Conservation (phyloP, 2,888 invertebrate species). For the Cheilosia pagana region DNA sequence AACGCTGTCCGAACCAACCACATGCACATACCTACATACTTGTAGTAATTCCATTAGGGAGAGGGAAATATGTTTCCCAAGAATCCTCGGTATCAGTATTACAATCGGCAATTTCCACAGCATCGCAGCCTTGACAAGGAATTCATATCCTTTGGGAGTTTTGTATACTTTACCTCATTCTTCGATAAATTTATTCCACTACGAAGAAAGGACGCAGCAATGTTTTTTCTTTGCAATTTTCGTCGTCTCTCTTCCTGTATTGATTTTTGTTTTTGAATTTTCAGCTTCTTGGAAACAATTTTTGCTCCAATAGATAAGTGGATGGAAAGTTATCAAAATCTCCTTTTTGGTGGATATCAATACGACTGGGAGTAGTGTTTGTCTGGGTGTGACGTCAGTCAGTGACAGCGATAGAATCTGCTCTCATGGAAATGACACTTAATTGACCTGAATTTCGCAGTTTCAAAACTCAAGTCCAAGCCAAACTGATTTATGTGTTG, state of each 20-base stretch:
- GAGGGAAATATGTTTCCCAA: not conserved
- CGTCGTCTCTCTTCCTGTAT: not conserved
- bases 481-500: conserved; percentile 32
- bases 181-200: conserved; percentile 7
- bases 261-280: conserved; percentile 59
- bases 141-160: conserved; percentile 47
- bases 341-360: conserved; percentile 36
- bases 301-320: conserved; percentile 36
- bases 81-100: not conserved
- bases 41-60: conserved; percentile 38
- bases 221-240: not conserved
- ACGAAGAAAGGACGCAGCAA: conserved; percentile 13
- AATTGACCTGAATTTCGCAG: conserved; percentile 34
- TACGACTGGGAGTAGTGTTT: conserved; percentile 11
- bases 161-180: conserved; percentile 35
- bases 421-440: conserved; percentile 22
- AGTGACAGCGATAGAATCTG: conserved; percentile 4
- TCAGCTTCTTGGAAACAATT: conserved; percentile 29
- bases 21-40: conserved; percentile 19
- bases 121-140: conserved; percentile 35
- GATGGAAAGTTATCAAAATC: conserved; percentile 39
- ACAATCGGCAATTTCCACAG: conserved; percentile 56
- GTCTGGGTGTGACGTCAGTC: conserved; percentile 20
- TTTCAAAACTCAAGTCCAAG: conserved; percentile 1
- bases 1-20: not conserved